Base-by-base conservation (phyloP, 1,140 invertebrate species). In the Plutomurus gul region DNA sequence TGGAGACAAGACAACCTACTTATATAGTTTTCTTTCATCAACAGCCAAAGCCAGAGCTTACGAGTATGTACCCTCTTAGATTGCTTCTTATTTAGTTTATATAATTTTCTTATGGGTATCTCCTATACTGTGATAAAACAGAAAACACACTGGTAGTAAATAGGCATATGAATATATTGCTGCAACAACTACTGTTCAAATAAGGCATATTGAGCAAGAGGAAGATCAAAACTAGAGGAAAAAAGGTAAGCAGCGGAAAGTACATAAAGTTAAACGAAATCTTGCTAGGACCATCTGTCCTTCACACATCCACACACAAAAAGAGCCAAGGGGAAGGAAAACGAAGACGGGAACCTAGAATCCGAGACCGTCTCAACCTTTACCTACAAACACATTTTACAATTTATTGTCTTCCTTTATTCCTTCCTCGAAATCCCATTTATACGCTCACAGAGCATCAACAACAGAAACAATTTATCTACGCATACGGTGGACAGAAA, bases 341-440 rank as follows among this genome's bases (percentile, higher is more conserved):
- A n/a, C n/a, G 3, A 65, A 11, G 56, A 65, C n/a, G 25, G 56
- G 56, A 65, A n/a, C n/a, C n/a, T 30, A 72, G 37, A 46, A 37
- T 40, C 22, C 70, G 40, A 72, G 70, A 72, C 70, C 70, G 39
- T 72, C 70, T 72, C 65, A 71, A 78, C 39, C 76, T 78, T 78
- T 78, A 78, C 76, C 76, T 78, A 78, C 60, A 78, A 73, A 78
- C 76, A 78, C 76, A 78, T 72, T 78, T 78, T 72, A 78, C 40
- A 78, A 78, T 78, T 78, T 78, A 78, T 71, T 78, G 76, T 73
- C 76, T 78, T 78, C 37, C 60, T 75, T 60, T 51, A 33, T 56
- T 36, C 36, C 40, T 0, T 76, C 4, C 47, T 36, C 33, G 16
- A 30, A 30, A 75, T 47, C n/a, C 30, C 46, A 75, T 49, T 51